Evolutionary conservation across 1,140 invertebrate species (phyloP).

Genomic region (Cydia pomonella): DNA sequence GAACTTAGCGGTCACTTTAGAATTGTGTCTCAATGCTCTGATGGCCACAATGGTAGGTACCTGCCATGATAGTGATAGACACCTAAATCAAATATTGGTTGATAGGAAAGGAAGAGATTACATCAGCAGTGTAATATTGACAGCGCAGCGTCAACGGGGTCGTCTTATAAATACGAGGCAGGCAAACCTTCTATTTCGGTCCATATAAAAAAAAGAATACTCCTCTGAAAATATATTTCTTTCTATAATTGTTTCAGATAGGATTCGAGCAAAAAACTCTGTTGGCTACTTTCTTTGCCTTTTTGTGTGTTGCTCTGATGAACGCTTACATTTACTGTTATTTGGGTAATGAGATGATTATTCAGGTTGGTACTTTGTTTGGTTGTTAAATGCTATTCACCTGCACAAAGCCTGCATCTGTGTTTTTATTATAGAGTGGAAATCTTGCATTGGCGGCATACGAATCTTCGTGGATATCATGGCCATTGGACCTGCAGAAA

Average conservation of each 20-base stretch:
- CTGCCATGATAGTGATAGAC: background rate
- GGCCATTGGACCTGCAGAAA: conserved; percentile 66
- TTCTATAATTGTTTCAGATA: conserved; percentile 44
- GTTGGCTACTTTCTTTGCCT: conserved; percentile 58
- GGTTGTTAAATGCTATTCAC: background rate
- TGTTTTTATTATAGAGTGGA: conserved; percentile 52
- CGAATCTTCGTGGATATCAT: conserved; percentile 63
- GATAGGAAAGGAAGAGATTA: too few species aligned
- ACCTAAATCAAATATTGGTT: background rate
- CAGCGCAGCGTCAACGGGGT: too few species aligned
- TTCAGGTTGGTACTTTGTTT: conserved; percentile 53
- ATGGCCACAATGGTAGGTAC: conserved; percentile 62
- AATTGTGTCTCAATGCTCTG: conserved; percentile 67
- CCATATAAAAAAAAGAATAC: background rate
- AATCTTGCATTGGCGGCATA: conserved; percentile 64
- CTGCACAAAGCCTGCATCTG: background rate
- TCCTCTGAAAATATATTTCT: background rate
- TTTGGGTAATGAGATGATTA: conserved; percentile 64
- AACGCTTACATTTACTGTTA: conserved; percentile 70
- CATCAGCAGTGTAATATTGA: too few species aligned
- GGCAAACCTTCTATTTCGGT: background rate
- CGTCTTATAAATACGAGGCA: background rate
- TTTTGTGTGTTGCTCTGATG: conserved; percentile 54
- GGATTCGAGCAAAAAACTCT: conserved; percentile 57
- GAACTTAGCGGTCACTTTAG: conserved; percentile 66